Evolutionary conservation across 2,888 invertebrate species (phyloP).

Genomic region (Pandemis heparana): DNA sequence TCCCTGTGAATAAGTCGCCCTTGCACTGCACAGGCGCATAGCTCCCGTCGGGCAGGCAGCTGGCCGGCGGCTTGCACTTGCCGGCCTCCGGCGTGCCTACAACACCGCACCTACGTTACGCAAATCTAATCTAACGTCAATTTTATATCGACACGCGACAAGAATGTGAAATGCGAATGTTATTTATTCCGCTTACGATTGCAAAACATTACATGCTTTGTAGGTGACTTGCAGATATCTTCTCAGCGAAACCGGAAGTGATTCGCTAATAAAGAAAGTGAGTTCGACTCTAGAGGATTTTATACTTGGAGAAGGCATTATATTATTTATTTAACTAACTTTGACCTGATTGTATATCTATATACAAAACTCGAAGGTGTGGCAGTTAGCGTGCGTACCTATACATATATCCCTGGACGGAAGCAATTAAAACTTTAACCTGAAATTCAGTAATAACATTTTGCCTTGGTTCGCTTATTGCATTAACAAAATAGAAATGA

Average conservation of each 20-base stretch:
- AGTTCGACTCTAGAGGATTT: slow-evolving; percentile 24
- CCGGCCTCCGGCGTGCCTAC: slow-evolving; percentile 44
- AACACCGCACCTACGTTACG: slow-evolving; percentile 13
- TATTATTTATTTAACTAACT: not conserved
- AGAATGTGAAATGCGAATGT: slow-evolving; percentile 31
- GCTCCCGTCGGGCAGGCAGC: slow-evolving; percentile 84
- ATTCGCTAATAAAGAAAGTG: slow-evolving; percentile 44
- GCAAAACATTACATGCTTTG: slow-evolving; percentile 25
- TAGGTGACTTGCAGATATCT: slow-evolving; percentile 43
- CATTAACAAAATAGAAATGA: slow-evolving; percentile 25
- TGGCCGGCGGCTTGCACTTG: slow-evolving; percentile 61
- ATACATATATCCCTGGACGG: not conserved
- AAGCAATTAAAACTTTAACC: slow-evolving; percentile 17
- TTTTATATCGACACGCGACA: slow-evolving; percentile 2
- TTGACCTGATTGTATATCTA: not conserved
- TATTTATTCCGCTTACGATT: not conserved
- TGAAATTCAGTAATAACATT: slow-evolving; percentile 4
- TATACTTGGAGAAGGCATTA: slow-evolving; percentile 7
- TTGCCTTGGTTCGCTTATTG: slow-evolving; percentile 15
- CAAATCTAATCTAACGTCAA: slow-evolving; percentile 25
- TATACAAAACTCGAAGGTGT: slow-evolving; percentile 1
- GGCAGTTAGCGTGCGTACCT: slow-evolving; percentile 3
- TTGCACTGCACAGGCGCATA: slow-evolving; percentile 89
- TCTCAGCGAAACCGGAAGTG: slow-evolving; percentile 42
- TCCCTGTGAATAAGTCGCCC: slow-evolving; percentile 86